Percentiles rank a stretch among this genome's conserved stretches.
These are phyloP conservation scores for Drosophila borborema DNA, from an alignment of 2,888 invertebrate genomes.

Conservation along the genomic window DNA sequence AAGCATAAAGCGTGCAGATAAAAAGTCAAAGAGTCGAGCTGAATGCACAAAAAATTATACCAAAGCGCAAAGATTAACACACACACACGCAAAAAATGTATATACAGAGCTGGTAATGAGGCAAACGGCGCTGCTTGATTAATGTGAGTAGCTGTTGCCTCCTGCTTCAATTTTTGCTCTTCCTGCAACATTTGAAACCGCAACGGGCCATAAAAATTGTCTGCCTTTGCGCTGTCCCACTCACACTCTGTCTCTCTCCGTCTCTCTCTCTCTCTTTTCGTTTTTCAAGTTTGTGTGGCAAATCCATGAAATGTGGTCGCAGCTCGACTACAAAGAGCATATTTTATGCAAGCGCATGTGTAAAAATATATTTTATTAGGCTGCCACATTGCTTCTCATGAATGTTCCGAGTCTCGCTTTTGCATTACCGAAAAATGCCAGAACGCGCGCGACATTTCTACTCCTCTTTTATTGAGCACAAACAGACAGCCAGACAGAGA, in stretches of 20 bases:
- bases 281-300: slow-evolving; percentile 57
- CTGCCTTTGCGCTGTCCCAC: slow-evolving; percentile 15
- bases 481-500: slow-evolving; percentile 9
- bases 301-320: slow-evolving; percentile 69
- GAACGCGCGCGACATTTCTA: slow-evolving; percentile 47
- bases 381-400: slow-evolving; percentile 26
- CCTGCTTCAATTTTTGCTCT: not conserved
- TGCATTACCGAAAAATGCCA: slow-evolving; percentile 53
- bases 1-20: slow-evolving; percentile 67
- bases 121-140: slow-evolving; percentile 52
- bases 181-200: slow-evolving; percentile 39
- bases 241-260: not conserved
- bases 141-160: slow-evolving; percentile 46
- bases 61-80: slow-evolving; percentile 44
- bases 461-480: slow-evolving; percentile 28
- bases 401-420: slow-evolving; percentile 35
- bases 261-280: not conserved
- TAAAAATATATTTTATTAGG: slow-evolving; percentile 72
- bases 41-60: slow-evolving; percentile 26
- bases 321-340: slow-evolving; percentile 62
- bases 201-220: slow-evolving; percentile 56
- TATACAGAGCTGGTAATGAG: slow-evolving; percentile 47
- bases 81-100: slow-evolving; percentile 9
- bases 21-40: slow-evolving; percentile 61
- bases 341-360: slow-evolving; percentile 63